These are phyloP conservation scores for Chromis chromis DNA, from an alignment of 2,797 vertebrate species.

Conservation along the genomic window DNA sequence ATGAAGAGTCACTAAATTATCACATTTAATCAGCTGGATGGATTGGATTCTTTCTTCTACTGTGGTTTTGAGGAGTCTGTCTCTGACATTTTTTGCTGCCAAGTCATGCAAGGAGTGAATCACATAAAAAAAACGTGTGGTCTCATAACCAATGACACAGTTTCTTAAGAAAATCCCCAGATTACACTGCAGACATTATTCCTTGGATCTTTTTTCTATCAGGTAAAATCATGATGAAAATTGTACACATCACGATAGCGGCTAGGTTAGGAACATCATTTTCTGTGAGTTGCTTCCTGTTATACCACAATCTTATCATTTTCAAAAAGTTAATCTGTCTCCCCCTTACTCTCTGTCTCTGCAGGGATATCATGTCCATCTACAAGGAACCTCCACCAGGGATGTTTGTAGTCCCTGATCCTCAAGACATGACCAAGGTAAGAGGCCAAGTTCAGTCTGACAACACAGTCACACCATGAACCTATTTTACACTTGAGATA, in stretches of 20 bases:
- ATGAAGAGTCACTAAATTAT: neutral
- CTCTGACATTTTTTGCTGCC: neutral
- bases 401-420: conserved; percentile 99
- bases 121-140: no score
- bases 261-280: no score
- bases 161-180: neutral
- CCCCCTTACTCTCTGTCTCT: conserved; percentile 28
- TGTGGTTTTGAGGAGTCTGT: neutral
- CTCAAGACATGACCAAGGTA: conserved; percentile 99
- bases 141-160: neutral
- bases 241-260: no score
- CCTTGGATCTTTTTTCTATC: no score
- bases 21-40: neutral
- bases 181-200: neutral
- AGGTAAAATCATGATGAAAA: neutral
- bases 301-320: neutral
- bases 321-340: neutral
- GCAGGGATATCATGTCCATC: conserved; percentile 99
- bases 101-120: neutral
- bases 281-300: no score
- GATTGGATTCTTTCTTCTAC: no score
- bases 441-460: conserved; percentile 9
- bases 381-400: conserved; percentile 98
- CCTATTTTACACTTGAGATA: no score
- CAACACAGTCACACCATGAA: neutral